Conservation (phyloP, 1,140 invertebrate genomes). For the Spodoptera frugiperda region DNA sequence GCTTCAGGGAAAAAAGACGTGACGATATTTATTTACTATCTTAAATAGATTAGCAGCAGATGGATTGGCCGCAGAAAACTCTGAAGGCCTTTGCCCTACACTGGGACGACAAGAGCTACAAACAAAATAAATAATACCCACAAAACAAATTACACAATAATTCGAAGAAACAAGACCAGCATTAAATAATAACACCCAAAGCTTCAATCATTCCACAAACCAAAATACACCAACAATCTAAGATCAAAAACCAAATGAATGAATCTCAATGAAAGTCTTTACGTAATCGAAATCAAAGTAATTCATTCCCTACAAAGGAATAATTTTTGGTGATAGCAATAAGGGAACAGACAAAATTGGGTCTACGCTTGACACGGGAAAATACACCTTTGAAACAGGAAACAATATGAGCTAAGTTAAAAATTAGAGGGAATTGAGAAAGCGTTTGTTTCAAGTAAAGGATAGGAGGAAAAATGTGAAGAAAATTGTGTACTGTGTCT, state of each 20-base stretch:
- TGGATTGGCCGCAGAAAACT: no score
- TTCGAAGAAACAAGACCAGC: no score
- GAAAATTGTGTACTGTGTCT: neutral
- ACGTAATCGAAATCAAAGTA: neutral
- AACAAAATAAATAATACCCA: no score
- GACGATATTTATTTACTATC: no score
- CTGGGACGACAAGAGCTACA: no score
- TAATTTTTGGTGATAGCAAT: constrained; percentile 30
- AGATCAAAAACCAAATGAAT: constrained; percentile 7
- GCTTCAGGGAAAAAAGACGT: no score
- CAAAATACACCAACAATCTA: neutral
- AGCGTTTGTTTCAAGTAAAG: neutral
- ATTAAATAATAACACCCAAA: no score
- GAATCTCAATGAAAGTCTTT: constrained; percentile 10
- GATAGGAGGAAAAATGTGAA: neutral
- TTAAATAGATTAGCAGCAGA: no score
- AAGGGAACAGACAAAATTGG: constrained; percentile 21
- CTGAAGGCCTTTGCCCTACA: no score
- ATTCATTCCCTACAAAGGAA: constrained; percentile 3
- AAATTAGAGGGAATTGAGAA: constrained; percentile 32
- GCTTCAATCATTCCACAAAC: neutral
- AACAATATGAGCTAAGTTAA: constrained; percentile 22
- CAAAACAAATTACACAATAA: no score
- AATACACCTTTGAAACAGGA: constrained; percentile 3
- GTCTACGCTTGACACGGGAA: constrained; percentile 14